Evolutionary conservation across 2,113 vertebrate genomes (phyloP).

Genomic region (Sciurus niger): DNA sequence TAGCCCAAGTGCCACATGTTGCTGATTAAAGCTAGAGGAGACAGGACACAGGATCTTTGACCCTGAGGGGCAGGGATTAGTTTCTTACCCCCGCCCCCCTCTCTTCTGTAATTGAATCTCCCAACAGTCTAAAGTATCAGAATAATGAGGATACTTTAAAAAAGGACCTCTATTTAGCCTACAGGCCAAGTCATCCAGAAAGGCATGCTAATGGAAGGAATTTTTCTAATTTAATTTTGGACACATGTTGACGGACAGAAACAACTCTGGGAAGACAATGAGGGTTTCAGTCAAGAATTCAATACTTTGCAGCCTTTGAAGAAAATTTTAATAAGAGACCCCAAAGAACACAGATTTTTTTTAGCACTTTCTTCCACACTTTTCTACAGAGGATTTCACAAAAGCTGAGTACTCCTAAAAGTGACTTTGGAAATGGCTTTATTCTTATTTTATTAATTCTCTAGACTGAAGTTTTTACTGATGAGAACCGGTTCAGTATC

Average conservation of each 20-base stretch:
- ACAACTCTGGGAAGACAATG: constrained; percentile 53
- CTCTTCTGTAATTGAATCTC: constrained; percentile 47
- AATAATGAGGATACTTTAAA: background rate
- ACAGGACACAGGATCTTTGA: constrained; percentile 75
- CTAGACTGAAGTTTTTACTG: background rate
- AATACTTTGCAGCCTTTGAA: background rate
- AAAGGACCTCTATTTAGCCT: constrained; percentile 1
- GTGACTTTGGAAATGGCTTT: constrained; percentile 1
- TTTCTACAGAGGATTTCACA: constrained; percentile 63
- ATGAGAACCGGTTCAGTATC: background rate
- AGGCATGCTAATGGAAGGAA: constrained; percentile 49
- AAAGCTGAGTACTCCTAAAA: constrained; percentile 20
- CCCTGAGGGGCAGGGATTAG: constrained; percentile 75
- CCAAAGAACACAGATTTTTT: constrained; percentile 22
- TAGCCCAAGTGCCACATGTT: constrained; percentile 81
- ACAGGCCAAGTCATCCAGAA: constrained; percentile 55
- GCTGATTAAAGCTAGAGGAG: constrained; percentile 83
- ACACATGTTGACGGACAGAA: constrained; percentile 39
- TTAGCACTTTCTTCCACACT: constrained; percentile 7
- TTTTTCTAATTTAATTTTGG: constrained; percentile 73
- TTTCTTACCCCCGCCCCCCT: constrained; percentile 74
- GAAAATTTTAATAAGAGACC: constrained; percentile 18
- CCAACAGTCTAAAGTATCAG: background rate
- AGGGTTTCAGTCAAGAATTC: constrained; percentile 61
- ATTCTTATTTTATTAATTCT: constrained; percentile 37